These are phyloP conservation scores for Natator depressus DNA, from an alignment of 2,113 vertebrate genomes.

Conservation along the genomic window DNA sequence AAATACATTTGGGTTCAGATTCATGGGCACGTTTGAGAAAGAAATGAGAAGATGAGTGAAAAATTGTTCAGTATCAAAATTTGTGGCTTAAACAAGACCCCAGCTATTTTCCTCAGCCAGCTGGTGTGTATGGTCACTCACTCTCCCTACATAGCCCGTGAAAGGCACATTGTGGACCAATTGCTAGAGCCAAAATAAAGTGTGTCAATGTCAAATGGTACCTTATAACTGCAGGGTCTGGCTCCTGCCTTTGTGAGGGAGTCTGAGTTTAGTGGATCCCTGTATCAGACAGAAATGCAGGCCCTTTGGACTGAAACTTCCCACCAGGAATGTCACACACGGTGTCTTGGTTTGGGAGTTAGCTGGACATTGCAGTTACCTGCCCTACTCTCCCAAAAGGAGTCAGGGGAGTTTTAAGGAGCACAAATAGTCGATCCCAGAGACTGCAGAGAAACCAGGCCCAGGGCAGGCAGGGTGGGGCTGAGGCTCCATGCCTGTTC, in stretches of 20 bases:
- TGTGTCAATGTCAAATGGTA: not conserved
- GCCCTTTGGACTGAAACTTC: too few species aligned
- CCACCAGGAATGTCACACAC: too few species aligned
- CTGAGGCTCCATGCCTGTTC: too few species aligned
- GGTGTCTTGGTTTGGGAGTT: not conserved
- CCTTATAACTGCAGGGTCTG: too few species aligned
- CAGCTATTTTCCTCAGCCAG: not conserved
- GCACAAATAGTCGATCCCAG: too few species aligned
- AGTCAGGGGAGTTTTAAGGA: too few species aligned
- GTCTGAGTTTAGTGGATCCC: not conserved
- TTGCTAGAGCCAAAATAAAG: not conserved
- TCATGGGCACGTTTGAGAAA: not conserved
- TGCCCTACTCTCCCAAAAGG: not conserved
- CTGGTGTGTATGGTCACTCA: too few species aligned
- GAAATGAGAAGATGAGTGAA: not conserved
- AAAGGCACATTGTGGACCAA: not conserved
- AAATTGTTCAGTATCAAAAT: not conserved
- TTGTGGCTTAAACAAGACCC: not conserved
- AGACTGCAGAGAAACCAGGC: too few species aligned
- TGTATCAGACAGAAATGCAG: too few species aligned
- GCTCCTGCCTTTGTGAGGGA: too few species aligned
- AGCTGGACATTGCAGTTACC: not conserved
- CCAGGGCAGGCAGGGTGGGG: not conserved
- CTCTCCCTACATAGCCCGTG: not conserved
- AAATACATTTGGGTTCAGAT: not conserved